phyloP scores from a whole-genome alignment of 2,888 invertebrate genomes.

The Tetragnatha montana region DNA sequence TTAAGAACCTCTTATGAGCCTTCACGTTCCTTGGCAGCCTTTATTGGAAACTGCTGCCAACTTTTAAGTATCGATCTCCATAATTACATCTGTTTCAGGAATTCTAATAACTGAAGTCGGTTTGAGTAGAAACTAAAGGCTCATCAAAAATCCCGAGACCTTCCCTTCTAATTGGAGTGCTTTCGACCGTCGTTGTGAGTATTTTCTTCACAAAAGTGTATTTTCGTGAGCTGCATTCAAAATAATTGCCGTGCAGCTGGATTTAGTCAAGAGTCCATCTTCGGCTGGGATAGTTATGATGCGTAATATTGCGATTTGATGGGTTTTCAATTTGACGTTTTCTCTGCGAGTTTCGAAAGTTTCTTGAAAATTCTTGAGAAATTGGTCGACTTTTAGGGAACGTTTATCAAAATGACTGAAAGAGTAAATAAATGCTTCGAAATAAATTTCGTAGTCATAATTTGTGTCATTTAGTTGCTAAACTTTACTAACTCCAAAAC shows the following conservation, averaged over 20 bases:
- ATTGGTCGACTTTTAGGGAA: too few species aligned
- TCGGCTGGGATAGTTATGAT: neutral
- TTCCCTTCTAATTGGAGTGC: conserved; percentile 33
- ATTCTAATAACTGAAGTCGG: conserved; percentile 4
- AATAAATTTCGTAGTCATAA: too few species aligned
- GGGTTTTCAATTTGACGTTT: neutral
- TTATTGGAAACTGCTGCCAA: neutral
- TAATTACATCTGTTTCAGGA: neutral
- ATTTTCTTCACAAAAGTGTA: conserved; percentile 1
- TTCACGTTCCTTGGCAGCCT: neutral
- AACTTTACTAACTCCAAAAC: too few species aligned
- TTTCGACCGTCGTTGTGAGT: conserved; percentile 7
- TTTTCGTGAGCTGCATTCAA: conserved; percentile 19
- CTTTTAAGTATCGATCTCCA: neutral
- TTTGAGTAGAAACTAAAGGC: neutral
- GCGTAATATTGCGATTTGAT: neutral
- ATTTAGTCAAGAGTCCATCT: neutral
- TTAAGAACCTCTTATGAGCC: neutral
- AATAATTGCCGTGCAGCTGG: neutral
- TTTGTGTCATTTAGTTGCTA: too few species aligned
- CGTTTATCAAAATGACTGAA: too few species aligned
- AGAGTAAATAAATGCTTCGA: too few species aligned
- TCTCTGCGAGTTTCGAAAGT: neutral
- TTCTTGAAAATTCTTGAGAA: too few species aligned
- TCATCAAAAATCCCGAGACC: conserved; percentile 16